Conservation (phyloP, 2,113 vertebrate genomes). For the Mungos mungo region DNA sequence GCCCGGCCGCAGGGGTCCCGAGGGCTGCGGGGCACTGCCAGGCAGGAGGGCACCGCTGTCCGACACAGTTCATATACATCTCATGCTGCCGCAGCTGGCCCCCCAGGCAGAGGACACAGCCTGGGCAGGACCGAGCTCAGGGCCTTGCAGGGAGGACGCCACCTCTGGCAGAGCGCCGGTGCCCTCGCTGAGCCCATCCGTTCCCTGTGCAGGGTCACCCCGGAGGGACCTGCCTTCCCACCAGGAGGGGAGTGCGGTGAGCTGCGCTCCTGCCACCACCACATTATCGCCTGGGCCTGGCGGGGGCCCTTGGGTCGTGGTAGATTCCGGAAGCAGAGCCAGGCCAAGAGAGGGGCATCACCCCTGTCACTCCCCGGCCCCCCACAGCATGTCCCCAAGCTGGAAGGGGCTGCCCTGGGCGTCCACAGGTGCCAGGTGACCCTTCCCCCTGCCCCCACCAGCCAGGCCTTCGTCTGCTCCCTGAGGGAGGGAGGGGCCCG, state of each 20-base stretch:
- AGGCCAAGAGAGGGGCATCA: neutral
- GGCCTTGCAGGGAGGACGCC: neutral
- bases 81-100: neutral
- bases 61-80: neutral
- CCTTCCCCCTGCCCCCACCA: rapidly evolving
- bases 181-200: neutral
- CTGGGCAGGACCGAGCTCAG: neutral
- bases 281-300: neutral
- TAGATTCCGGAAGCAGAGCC: neutral
- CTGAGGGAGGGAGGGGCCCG: neutral
- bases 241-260: neutral
- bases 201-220: neutral
- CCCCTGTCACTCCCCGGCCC: neutral
- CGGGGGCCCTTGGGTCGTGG: neutral
- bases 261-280: neutral
- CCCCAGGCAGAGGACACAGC: neutral
- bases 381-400: neutral
- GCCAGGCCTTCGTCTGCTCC: neutral
- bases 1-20: neutral
- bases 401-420: neutral
- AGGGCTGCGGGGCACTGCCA: neutral
- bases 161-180: neutral
- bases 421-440: neutral
- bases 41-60: neutral
- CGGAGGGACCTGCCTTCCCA: neutral